Base-by-base conservation (phyloP, 2,888 invertebrate genomes). In the Notodonta ziczac region DNA sequence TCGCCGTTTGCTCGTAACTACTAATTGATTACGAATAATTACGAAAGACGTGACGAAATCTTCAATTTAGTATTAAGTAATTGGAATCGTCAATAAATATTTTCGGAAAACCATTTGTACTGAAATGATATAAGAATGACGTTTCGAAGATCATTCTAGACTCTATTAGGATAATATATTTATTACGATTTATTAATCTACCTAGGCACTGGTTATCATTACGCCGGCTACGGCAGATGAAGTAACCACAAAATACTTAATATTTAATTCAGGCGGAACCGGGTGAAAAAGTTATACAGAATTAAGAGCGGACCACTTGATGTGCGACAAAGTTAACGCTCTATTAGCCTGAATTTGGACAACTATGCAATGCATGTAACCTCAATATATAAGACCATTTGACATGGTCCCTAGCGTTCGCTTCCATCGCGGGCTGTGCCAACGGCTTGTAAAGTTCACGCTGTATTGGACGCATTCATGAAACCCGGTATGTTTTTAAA, bases 401-500 rank as follows among this genome's bases (percentile, higher is more conserved):
- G 16, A 50, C 8, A 16, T 50, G 2, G 16, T 16, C 16, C 50
- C 50, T 50, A n/a, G 16, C n/a, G 4, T 12, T 16, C 16, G 16
- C 9, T 50, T 16, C 16, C 16, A 16, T 50, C 10, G 52, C 32
- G 32, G 7, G 32, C 12, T 32, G 5, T 24, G n/a, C 44, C 50
- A 57, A 42, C 56, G 13, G 58, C 46, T 50, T 62, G 60, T 58
- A 61, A 56, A 57, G 74, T n/a, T 68, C 67, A 59, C 51, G 59
- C 57, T 63, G 61, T 52, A 56, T 58, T 69, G 67, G 74, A 48
- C 50, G 54, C 53, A 52, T 53, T 55, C 58, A 51, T 57, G 51
- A 53, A 55, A 62, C 63, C 67, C 60, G 57, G 62, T 60, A 64
- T 72, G 70, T 76, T 81, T 79, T 78, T 73, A 73, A 80, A 81